These are phyloP conservation scores for Platichthys flesus DNA, from an alignment of 2,113 vertebrate genomes.

Conservation along the genomic window DNA sequence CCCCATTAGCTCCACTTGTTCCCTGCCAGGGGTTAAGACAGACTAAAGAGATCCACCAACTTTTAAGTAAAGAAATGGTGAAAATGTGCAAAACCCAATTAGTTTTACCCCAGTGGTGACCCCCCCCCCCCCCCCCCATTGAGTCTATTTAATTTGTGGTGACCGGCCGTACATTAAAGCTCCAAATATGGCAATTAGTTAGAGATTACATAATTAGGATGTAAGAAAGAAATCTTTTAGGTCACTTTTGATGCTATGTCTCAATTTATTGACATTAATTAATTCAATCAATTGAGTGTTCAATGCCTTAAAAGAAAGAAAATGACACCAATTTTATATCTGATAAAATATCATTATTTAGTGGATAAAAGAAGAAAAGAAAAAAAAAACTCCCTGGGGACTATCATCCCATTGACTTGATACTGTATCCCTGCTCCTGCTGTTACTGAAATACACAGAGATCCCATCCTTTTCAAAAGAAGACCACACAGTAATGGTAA, in stretches of 20 bases:
- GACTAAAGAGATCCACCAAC: slow-evolving; percentile 80
- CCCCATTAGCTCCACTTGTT: slow-evolving; percentile 85
- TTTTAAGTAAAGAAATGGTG: slow-evolving; percentile 45
- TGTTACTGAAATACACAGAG: slow-evolving; percentile 57
- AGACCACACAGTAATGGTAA: slow-evolving; percentile 61
- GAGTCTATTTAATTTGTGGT: slow-evolving; percentile 75
- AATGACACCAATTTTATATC: slow-evolving; percentile 62
- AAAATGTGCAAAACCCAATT: slow-evolving; percentile 56
- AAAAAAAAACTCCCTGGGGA: background rate
- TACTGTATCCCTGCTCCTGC: slow-evolving; percentile 44
- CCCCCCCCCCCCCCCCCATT: slow-evolving; percentile 28
- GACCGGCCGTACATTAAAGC: slow-evolving; percentile 74
- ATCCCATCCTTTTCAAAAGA: slow-evolving; percentile 60
- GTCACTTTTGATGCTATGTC: slow-evolving; percentile 52
- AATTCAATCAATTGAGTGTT: slow-evolving; percentile 70
- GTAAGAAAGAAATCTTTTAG: slow-evolving; percentile 71
- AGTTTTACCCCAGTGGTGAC: slow-evolving; percentile 45
- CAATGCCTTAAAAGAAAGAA: slow-evolving; percentile 38
- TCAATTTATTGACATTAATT: slow-evolving; percentile 71
- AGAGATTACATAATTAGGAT: slow-evolving; percentile 80
- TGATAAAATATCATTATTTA: slow-evolving; percentile 51
- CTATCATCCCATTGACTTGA: slow-evolving; percentile 48
- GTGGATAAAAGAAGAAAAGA: slow-evolving; percentile 20
- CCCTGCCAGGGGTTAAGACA: slow-evolving; percentile 83
- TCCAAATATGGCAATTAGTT: slow-evolving; percentile 78